Evolutionary conservation across 2,888 invertebrate genomes (phyloP), one percentile per base, ranked within the genome.

Genomic region (Dolichomitus sp.): DNA sequence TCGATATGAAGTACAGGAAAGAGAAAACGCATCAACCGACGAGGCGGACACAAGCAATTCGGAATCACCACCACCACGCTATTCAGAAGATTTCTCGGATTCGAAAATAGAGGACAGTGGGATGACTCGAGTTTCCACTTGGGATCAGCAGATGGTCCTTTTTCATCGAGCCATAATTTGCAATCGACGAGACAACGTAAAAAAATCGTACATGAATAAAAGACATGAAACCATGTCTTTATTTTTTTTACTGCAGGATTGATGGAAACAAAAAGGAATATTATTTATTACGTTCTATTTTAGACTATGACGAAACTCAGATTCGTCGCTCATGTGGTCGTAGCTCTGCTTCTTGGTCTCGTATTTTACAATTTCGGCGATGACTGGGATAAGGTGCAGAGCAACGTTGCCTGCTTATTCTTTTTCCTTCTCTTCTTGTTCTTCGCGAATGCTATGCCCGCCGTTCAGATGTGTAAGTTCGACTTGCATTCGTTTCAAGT

Each of bases 371-470:
- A 95, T 82, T 95, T 95, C 3, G 96, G 96, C n/a, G 92, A 92
- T 6, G 95, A 95, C 37, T 95, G 94, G 0, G 93, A 92, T 19
- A 95, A 95, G 80, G 93, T 95, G 23, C 90, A 94, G 59, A 95
- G 95, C 83, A 96, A 96, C 89, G 94, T 95, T 0, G 94, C 95
- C 52, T 95, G 95, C 83, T 87, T 96, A 9, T 96, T 96, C 92
- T 96, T 96, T 90, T 94, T 95, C 83, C 86, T 95, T 19, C 91
- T 96, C 27, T 96, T 96, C 86, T 91, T 96, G 3, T 96, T 95
- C 90, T 96, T 95, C 92, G 95, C 95, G 0, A 96, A 95, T 89
- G 94, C 95, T 0, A 95, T 96, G 95, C 96, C 96, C 1, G 95
- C 95, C 33, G 95, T 96, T 65, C 95, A 95, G 83, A 95, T 95